Percentiles rank a stretch among this genome's conserved stretches.
Conservation (phyloP, 1,140 invertebrate species). For the Leptinotarsa defecta region DNA sequence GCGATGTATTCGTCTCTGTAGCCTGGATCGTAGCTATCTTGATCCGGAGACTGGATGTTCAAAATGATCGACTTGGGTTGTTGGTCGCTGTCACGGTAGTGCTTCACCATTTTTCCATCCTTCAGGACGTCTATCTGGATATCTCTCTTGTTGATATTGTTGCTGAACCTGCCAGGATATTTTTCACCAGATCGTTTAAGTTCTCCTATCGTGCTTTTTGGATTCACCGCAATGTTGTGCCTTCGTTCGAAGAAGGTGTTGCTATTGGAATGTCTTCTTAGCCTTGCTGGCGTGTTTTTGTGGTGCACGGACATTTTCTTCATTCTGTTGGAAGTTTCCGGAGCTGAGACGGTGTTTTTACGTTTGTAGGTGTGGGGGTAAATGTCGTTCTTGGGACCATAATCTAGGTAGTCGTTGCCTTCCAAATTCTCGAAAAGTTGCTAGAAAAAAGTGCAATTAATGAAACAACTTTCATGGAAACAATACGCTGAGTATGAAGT, state of each 20-base stretch:
- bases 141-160: slow-evolving; percentile 18
- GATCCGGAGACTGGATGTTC: slow-evolving; percentile 1
- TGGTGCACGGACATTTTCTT: not conserved
- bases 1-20: not conserved
- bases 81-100: slow-evolving; percentile 9
- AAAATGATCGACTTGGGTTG: slow-evolving; percentile 18
- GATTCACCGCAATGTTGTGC: not conserved
- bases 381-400: slow-evolving; percentile 19
- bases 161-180: slow-evolving; percentile 15
- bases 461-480: not conserved
- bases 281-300: not conserved
- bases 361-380: slow-evolving; percentile 11
- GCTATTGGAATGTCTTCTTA: not conserved
- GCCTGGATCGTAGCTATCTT: not conserved
- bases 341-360: not conserved
- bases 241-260: slow-evolving; percentile 5
- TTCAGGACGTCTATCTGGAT: slow-evolving; percentile 26
- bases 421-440: not conserved
- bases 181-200: not conserved
- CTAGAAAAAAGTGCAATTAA: not conserved
- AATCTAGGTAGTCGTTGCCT: slow-evolving; percentile 15
- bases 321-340: not conserved
- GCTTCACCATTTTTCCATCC: slow-evolving; percentile 17
- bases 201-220: slow-evolving; percentile 15
- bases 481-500: not conserved